Base-by-base conservation (phyloP, 1,140 invertebrate species). In the Zaprionus inermis region DNA sequence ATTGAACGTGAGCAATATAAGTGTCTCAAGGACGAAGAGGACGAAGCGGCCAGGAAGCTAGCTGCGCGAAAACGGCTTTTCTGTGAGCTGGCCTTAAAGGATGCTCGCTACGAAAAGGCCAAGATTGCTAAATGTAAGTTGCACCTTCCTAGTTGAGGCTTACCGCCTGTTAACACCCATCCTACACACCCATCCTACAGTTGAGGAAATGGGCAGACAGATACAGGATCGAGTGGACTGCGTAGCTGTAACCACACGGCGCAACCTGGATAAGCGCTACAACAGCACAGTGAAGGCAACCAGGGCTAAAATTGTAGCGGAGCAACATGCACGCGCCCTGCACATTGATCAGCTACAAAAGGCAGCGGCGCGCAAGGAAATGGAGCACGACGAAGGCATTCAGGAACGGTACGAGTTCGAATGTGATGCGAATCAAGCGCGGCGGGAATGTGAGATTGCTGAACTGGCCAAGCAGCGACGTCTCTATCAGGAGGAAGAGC, bases 141-240 rank as follows among this genome's bases (percentile, higher is more conserved):
- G 7, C 11, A 4, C 0, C 18, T 12, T 22, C 10, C n/a, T 49
- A 55, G 2, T n/a, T 14, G n/a, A 18, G 4, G 24, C 30, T 9
- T 24, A 16, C 16, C 12, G 6, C 24, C n/a, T 38, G 16, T 28
- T 20, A 16, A 41, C n/a, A n/a, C n/a, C 14, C 5, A 10, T 10
- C 12, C 12, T 36, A 20, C n/a, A 28, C 24, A 10, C 4, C 14
- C 0, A 6, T 22, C 5, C 5, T 5, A n/a, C 16, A 88, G 83
- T 70, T 54, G 77, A 88, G 28, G 38, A 49, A 0, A 76, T 76
- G 3, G 69, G 71, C 14, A 69, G 83, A 7, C 28, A 52, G 9
- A 83, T 89, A 18, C 67, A 76, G 16, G 73, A 89, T 36, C 68
- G 84, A 0, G 44, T 76, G 1, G 80, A 76, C 24, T 88, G 84